A percentile compares a stretch with the other conserved stretches of the same genome.
phyloP scores from a whole-genome alignment of 2,888 invertebrate genomes.

The Formica aserva region DNA sequence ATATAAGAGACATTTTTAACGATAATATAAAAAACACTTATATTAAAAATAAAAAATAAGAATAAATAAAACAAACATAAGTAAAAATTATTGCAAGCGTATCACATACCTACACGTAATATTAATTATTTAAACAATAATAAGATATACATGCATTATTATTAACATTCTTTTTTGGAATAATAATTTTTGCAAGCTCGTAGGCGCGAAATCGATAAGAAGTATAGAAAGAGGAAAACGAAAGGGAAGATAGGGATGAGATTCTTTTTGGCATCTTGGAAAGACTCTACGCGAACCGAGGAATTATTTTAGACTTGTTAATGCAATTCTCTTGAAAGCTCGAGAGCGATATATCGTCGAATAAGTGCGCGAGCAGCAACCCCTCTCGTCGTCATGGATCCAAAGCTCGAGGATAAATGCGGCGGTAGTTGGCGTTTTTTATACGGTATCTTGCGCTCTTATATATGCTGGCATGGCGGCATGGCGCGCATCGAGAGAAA shows the following conservation, averaged over 20 bases:
- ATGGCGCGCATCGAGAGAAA: slow-evolving; percentile 9
- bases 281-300: slow-evolving; percentile 16
- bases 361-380: slow-evolving; percentile 53
- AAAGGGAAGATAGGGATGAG: not conserved
- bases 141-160: not conserved
- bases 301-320: slow-evolving; percentile 78
- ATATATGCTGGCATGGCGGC: slow-evolving; percentile 1
- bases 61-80: not conserved
- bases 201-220: not conserved
- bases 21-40: not conserved
- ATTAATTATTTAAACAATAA: too few relatives aligned
- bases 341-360: slow-evolving; percentile 47
- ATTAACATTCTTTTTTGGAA: not conserved
- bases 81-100: not conserved
- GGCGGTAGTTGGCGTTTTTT: slow-evolving; percentile 54
- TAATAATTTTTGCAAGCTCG: not conserved
- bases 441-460: slow-evolving; percentile 29
- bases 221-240: not conserved
- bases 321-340: slow-evolving; percentile 76
- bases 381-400: slow-evolving; percentile 40
- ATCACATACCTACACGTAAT: not conserved
- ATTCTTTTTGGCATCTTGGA: slow-evolving; percentile 16
- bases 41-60: not conserved
- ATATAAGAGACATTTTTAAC: not conserved
- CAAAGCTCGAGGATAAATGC: slow-evolving; percentile 46